These are phyloP conservation scores for Drosophila santomea DNA, from an alignment of 1,140 invertebrate species.

Conservation along the genomic window DNA sequence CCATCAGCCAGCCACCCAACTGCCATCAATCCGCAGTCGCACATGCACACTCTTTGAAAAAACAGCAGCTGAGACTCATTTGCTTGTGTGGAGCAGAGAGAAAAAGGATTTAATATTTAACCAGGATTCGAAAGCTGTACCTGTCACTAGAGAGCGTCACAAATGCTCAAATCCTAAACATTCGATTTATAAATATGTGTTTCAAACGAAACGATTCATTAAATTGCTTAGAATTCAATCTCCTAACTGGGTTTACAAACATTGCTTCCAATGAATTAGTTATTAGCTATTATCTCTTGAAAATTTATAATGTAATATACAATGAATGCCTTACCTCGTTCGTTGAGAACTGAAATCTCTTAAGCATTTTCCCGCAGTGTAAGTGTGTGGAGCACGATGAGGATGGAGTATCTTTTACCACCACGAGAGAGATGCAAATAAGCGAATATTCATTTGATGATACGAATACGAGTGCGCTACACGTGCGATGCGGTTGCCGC, in stretches of 20 bases:
- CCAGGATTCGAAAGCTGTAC: too few relatives aligned
- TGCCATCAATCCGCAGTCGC: conserved; percentile 44
- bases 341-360: neutral
- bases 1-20: conserved; percentile 28
- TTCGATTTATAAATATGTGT: too few relatives aligned
- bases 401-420: conserved; percentile 29
- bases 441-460: conserved; percentile 83
- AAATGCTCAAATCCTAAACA: too few relatives aligned
- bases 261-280: too few relatives aligned
- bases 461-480: conserved; percentile 57
- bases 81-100: conserved; percentile 12
- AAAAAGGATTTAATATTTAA: conserved; percentile 1
- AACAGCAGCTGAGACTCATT: conserved; percentile 38
- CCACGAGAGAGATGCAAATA: conserved; percentile 71
- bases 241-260: too few relatives aligned
- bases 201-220: too few relatives aligned
- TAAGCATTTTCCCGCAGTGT: neutral
- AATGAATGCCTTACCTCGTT: too few relatives aligned
- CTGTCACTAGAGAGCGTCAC: too few relatives aligned
- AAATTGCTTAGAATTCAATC: too few relatives aligned
- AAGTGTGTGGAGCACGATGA: conserved; percentile 1
- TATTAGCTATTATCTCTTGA: too few relatives aligned
- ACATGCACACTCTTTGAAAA: conserved; percentile 7
- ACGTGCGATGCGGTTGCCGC: conserved; percentile 62
- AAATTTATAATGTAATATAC: too few relatives aligned